phyloP scores from a whole-genome alignment of 2,113 vertebrate species.

The Atlantisia rogersi region DNA sequence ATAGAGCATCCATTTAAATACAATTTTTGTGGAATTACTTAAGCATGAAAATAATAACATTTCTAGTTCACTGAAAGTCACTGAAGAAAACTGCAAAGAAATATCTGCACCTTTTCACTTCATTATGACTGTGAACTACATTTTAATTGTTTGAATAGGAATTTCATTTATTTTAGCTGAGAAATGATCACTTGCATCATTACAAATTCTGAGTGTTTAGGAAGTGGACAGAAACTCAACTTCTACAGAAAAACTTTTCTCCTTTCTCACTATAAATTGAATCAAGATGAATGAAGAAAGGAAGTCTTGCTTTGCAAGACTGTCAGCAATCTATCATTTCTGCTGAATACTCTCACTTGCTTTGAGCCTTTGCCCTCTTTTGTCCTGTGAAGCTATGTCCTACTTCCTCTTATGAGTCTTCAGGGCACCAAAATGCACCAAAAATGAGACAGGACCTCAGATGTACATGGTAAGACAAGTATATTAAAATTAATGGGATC shows the following conservation, averaged over 20 bases:
- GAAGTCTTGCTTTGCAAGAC: background rate
- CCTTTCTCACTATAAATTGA: background rate
- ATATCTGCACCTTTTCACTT: background rate
- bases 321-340: background rate
- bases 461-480: background rate
- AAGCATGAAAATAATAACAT: background rate
- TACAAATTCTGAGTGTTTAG: background rate
- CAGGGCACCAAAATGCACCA: background rate
- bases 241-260: background rate
- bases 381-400: background rate
- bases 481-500: slow-evolving; percentile 38
- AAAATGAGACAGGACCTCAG: background rate
- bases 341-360: background rate
- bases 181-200: background rate
- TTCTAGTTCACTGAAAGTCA: background rate
- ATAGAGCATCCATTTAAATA: background rate
- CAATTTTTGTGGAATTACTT: background rate
- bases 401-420: background rate
- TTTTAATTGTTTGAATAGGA: background rate
- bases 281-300: background rate
- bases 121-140: background rate
- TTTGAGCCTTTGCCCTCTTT: background rate
- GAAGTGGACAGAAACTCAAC: background rate
- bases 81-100: background rate
- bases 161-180: background rate